These are phyloP conservation scores for Stratiolaelaps scimitus DNA, from an alignment of 1,140 invertebrate species.

Conservation along the genomic window DNA sequence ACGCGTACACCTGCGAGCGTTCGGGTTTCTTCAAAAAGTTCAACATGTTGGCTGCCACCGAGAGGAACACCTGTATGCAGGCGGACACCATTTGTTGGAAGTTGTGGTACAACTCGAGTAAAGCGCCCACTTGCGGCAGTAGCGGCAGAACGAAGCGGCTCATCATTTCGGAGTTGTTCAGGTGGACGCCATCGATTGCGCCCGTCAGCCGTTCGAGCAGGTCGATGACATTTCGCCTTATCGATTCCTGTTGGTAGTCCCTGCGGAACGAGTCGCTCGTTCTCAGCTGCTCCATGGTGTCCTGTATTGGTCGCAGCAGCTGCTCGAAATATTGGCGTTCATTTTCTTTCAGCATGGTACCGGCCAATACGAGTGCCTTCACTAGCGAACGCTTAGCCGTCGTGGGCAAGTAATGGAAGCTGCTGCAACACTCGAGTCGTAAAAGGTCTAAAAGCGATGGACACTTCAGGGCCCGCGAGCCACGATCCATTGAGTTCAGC, in stretches of 20 bases:
- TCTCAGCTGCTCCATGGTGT: constrained; percentile 49
- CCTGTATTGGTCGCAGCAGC: constrained; percentile 51
- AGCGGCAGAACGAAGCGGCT: constrained; percentile 53
- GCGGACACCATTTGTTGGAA: constrained; percentile 65
- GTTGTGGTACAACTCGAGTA: constrained; percentile 63
- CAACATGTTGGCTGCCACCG: constrained; percentile 33
- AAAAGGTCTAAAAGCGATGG: constrained; percentile 41
- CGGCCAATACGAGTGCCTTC: constrained; percentile 43
- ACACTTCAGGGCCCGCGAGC: constrained; percentile 39
- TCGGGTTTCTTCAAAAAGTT: constrained; percentile 40
- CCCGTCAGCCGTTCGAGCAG: constrained; percentile 55
- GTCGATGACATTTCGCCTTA: constrained; percentile 51
- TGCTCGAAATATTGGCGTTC: constrained; percentile 40
- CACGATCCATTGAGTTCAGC: constrained; percentile 50
- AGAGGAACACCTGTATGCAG: constrained; percentile 55
- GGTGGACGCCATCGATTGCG: constrained; percentile 49
- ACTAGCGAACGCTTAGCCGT: constrained; percentile 40
- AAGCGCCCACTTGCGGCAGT: constrained; percentile 51
- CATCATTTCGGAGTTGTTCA: constrained; percentile 49
- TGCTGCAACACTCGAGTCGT: constrained; percentile 39
- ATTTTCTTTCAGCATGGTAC: constrained; percentile 37
- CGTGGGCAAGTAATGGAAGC: constrained; percentile 40
- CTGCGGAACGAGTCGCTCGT: constrained; percentile 48
- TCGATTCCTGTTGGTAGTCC: constrained; percentile 48
- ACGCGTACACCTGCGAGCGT: constrained; percentile 50